Base-by-base conservation (phyloP, 2,888 invertebrate species). In the Leptinotarsa haldemani region DNA sequence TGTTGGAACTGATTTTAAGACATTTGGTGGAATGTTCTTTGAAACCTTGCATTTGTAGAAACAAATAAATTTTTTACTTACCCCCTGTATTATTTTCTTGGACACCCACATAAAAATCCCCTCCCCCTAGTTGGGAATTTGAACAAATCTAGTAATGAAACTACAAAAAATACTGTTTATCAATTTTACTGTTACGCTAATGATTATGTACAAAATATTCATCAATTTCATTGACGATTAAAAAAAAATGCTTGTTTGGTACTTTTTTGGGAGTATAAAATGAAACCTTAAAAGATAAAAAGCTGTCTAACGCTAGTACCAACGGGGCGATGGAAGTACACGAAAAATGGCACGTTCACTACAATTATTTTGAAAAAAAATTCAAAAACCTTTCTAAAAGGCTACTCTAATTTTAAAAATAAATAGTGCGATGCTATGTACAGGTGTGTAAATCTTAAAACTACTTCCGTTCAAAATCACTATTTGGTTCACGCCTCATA, bases 171-270 rank as follows among this genome's bases (percentile, higher is more conserved):
- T 22, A 52, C n/a, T 66, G 52, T 12, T 50, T 48, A 20, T 50
- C 50, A 22, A 25, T 66, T 20, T 66, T 66, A 50, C 0, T 25
- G 16, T 50, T 22, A 22, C 50, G 25, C 48, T 66, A 66, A 52
- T 30, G 50, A 66, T 25, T 66, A 52, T 66, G 66, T 66, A 66
- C 66, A 66, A 66, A 66, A 66, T 47, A 50, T 50, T 50, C 40
- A 40, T 50, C 50, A 50, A 50, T 66, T 52, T 18, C n/a, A 50
- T 66, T 22, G 47, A 30, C 48, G 50, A 52, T 66, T 52, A 25
- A 50, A 25, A 50, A 30, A 48, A 25, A 48, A 56, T 22, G 56
- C 56, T 20, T 56, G 20, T 22, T 22, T 22, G 20, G 22, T 30
- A 16, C 30, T 12, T 40, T 30, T 61, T 30, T 61, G 3, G 30